Base-by-base conservation (phyloP, 2,113 vertebrate species). In the Ardeotis arabs region DNA sequence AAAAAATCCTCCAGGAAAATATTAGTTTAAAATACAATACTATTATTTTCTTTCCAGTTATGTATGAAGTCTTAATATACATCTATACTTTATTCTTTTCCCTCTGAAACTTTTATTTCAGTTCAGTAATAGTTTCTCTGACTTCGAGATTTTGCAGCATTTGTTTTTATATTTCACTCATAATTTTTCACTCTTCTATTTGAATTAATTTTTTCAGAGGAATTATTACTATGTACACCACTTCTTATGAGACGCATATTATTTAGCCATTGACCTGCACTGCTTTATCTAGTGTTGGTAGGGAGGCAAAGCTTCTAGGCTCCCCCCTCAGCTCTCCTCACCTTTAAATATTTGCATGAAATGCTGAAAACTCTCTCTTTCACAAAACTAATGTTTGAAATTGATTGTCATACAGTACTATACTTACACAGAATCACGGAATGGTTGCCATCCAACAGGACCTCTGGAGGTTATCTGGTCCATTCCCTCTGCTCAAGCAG, bases 141-240 rank as follows among this genome's bases (percentile, higher is more conserved):
- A 81, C 94, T 97, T 97, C 33, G 47, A 93, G 80, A 50, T 39
- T 86, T 96, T 96, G 44, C 62, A 94, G 35, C 15, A 39, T 39
- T 23, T 76, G 35, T 66, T 81, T 95, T 84, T 77, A 77, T n/a
- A 78, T 89, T 88, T 96, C 72, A 93, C 23, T 67, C 29, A 44
- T 58, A 84, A 94, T 59, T 90, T 94, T 95, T 85, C 79, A 93
- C 44, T 64, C 39, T 93, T 67, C 66, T 68, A 63, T 95, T 94
- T 95, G 68, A 95, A 96, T 68, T 7, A 63, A 67, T 84, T 95
- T 92, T 76, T 88, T 70, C 7, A 66, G 60, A n/a, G 39, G 27
- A 55, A 73, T 64, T n/a, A 73, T 95, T 96, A 90, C 68, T 94
- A 75, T 81, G 66, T 62, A 70, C 13, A 91, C 9, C 4, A 47